Base-by-base conservation (phyloP, 2,797 vertebrate genomes). In the Mormyrus proboscirostris region DNA sequence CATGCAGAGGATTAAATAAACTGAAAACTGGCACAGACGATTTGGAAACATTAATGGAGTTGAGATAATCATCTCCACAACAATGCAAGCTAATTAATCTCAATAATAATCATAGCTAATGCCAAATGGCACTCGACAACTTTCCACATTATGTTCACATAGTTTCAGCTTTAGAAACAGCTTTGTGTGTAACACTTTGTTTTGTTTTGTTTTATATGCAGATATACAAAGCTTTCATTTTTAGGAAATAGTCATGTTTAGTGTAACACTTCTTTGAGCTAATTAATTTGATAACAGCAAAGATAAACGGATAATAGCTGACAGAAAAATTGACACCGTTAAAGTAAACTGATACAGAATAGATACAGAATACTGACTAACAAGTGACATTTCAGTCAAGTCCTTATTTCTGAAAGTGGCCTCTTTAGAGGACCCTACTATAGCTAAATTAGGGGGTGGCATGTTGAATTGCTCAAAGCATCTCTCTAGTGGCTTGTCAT, bases 1-100 rank as follows among this genome's bases (percentile, higher is more conserved):
- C 12, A 55, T 33, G 53, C 19, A 41, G n/a, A 50, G 19, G 51
- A 44, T 44, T 41, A 87, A 57, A 57, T 41, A 57, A 87, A 87
- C 38, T 59, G 38, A 88, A 88, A 88, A 4, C 87, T 65, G 57
- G 38, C 57, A 44, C 33, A 44, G 33, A 57, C 14, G 3, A 29
- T 87, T 59, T 87, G 86, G 51, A 55, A 41, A 87, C 38, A 44
- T 87, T 41, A 87, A 44, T 62, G 53, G 33, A 87, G 53, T 59
- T 87, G 53, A 62, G 86, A 55, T 41, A 87, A 62, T 62, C 19
- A 88, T 88, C 84, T 83, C 53, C 76, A 57, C 12, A 62, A n/a
- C 76, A 69, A 49, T 82, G n/a, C 12, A 65, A 47, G 83, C 44
- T 65, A 89, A 62, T 85, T 85, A 59, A 65, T 62, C 79, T 51